Evolutionary conservation across 2,888 invertebrate species (phyloP).

Genomic region (Conchocele bisecta): DNA sequence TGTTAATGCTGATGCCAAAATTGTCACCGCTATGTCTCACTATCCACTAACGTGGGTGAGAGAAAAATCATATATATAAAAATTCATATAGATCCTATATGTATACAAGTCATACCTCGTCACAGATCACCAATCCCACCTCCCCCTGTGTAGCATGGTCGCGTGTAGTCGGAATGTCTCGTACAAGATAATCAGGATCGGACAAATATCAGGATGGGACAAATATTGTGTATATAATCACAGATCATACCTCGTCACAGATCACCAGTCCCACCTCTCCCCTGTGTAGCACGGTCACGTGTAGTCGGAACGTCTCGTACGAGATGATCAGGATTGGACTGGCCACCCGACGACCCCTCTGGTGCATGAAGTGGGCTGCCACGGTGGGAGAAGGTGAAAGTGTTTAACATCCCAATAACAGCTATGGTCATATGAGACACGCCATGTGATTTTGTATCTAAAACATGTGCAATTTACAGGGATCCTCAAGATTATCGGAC

Average conservation of each 20-base stretch:
- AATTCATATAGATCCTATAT: neutral
- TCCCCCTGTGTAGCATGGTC: conserved; percentile 91
- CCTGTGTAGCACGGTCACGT: conserved; percentile 93
- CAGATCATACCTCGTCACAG: conserved; percentile 92
- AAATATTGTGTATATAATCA: neutral
- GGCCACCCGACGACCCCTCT: conserved; percentile 89
- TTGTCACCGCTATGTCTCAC: neutral
- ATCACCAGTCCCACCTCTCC: conserved; percentile 94
- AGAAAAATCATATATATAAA: neutral
- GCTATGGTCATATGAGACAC: too few relatives aligned
- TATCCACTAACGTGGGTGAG: too few relatives aligned
- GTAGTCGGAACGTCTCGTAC: conserved; percentile 98
- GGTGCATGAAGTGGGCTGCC: conserved; percentile 89
- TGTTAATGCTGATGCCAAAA: neutral
- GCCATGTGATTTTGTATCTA: too few relatives aligned
- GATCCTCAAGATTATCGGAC: too few relatives aligned
- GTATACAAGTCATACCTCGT: conserved; percentile 87
- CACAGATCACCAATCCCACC: conserved; percentile 98
- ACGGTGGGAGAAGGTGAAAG: too few relatives aligned
- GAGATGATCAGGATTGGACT: conserved; percentile 98
- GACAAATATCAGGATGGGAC: conserved; percentile 82
- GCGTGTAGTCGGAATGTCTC: conserved; percentile 98
- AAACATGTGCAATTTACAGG: too few relatives aligned
- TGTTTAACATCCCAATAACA: too few relatives aligned
- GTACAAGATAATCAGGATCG: conserved; percentile 98